Conservation (phyloP, 2,888 invertebrate species). For the Griposia aprilina region DNA sequence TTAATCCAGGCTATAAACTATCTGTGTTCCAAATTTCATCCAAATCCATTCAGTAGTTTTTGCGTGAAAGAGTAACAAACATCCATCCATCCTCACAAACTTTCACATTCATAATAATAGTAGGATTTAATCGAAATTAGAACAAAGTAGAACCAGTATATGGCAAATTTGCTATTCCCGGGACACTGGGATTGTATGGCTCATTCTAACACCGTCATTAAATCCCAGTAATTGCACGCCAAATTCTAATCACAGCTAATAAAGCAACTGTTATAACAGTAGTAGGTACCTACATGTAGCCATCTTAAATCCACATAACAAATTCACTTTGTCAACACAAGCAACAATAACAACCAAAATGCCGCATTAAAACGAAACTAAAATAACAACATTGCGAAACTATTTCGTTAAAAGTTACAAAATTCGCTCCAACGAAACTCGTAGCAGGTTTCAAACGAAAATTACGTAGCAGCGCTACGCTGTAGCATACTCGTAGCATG, state of each 20-base stretch:
- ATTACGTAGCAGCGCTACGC: slow-evolving; percentile 41
- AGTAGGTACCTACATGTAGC: not conserved
- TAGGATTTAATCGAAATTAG: too few relatives aligned
- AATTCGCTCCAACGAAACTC: slow-evolving; percentile 35
- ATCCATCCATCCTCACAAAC: too few relatives aligned
- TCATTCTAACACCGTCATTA: too few relatives aligned
- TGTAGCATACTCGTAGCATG: slow-evolving; percentile 41
- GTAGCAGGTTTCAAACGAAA: slow-evolving; percentile 37
- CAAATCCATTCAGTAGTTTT: too few relatives aligned
- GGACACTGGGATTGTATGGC: too few relatives aligned
- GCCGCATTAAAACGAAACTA: slow-evolving; percentile 38
- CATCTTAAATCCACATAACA: not conserved
- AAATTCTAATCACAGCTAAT: not conserved
- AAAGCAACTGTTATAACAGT: not conserved
- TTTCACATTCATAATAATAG: too few relatives aligned
- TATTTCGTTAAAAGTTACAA: slow-evolving; percentile 45
- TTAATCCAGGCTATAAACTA: too few relatives aligned
- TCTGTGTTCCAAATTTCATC: too few relatives aligned
- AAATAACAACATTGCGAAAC: slow-evolving; percentile 34
- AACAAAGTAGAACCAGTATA: too few relatives aligned
- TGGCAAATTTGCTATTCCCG: too few relatives aligned
- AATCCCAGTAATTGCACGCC: too few relatives aligned
- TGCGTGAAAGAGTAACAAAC: too few relatives aligned
- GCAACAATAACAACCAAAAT: slow-evolving; percentile 16
- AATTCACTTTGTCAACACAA: slow-evolving; percentile 10